A percentile compares a stretch with the other conserved stretches of the same genome.
These are phyloP conservation scores for Anagyrus pseudococci DNA, from an alignment of 2,888 invertebrate genomes.

Conservation along the genomic window DNA sequence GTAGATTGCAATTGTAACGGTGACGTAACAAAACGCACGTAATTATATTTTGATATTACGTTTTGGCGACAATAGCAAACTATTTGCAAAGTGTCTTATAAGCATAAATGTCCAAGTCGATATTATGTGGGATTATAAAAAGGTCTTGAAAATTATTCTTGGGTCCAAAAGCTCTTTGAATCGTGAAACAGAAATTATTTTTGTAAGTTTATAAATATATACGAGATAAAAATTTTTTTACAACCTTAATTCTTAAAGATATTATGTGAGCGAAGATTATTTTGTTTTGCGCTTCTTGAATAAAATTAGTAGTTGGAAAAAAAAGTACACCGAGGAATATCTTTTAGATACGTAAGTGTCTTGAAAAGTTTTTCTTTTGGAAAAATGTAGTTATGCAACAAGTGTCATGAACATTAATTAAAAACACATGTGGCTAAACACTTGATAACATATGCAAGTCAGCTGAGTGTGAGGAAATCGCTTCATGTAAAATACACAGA, in stretches of 20 bases:
- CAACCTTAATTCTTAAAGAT: conserved; percentile 7
- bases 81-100: neutral
- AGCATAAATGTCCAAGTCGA: too few species aligned
- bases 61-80: too few species aligned
- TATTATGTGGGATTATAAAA: neutral
- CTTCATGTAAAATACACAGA: conserved; percentile 5
- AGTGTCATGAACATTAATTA: neutral
- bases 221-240: conserved; percentile 9
- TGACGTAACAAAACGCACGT: too few species aligned
- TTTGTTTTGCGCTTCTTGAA: conserved; percentile 33
- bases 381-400: neutral
- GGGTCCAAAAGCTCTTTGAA: conserved; percentile 18
- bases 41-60: too few species aligned
- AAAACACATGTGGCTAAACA: neutral
- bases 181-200: conserved; percentile 30
- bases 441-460: neutral
- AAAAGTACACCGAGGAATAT: conserved; percentile 8
- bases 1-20: too few species aligned
- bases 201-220: conserved; percentile 9
- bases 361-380: conserved; percentile 10
- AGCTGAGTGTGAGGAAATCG: conserved; percentile 6
- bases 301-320: conserved; percentile 4
- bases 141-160: neutral
- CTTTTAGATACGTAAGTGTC: conserved; percentile 1
- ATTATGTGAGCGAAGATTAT: conserved; percentile 13